A percentile compares a stretch with the other conserved stretches of the same genome.
Evolutionary conservation across 2,113 vertebrate genomes (phyloP).

Genomic region (Phoxinus phoxinus): DNA sequence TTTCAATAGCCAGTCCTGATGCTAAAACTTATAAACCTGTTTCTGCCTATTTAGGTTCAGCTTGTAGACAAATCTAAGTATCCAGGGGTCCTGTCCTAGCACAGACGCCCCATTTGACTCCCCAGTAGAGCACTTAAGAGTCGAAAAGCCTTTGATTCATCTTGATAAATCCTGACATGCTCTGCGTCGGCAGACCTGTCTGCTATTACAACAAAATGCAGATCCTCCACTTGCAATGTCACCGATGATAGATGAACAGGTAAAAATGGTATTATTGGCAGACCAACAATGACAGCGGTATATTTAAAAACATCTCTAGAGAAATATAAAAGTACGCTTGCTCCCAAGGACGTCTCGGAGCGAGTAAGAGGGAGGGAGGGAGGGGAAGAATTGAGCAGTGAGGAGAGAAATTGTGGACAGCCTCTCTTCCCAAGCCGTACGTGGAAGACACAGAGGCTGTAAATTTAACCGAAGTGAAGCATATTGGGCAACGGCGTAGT

Average conservation of each 20-base stretch:
- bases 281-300: conserved; percentile 68
- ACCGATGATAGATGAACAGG: conserved; percentile 67
- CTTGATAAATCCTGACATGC: conserved; percentile 44
- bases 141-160: conserved; percentile 26
- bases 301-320: conserved; percentile 72
- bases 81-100: not conserved
- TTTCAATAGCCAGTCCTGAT: not conserved
- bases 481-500: conserved; percentile 70
- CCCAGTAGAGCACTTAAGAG: conserved; percentile 25
- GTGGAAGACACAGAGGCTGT: conserved; percentile 69
- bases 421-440: conserved; percentile 68
- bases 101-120: conserved; percentile 5
- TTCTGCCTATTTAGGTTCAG: not conserved
- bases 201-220: conserved; percentile 54
- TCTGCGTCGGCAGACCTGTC: conserved; percentile 41
- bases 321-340: conserved; percentile 70
- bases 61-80: not conserved
- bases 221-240: conserved; percentile 67
- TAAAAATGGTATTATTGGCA: conserved; percentile 70
- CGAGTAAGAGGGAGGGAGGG: conserved; percentile 21
- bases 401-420: conserved; percentile 63
- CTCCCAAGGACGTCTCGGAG: conserved; percentile 71
- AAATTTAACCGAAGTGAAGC: conserved; percentile 73
- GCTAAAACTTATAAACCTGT: not conserved
- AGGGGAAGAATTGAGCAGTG: not conserved